These are phyloP conservation scores for Oenanthe melanoleuca DNA, from an alignment of 2,113 vertebrate genomes.

Conservation along the genomic window DNA sequence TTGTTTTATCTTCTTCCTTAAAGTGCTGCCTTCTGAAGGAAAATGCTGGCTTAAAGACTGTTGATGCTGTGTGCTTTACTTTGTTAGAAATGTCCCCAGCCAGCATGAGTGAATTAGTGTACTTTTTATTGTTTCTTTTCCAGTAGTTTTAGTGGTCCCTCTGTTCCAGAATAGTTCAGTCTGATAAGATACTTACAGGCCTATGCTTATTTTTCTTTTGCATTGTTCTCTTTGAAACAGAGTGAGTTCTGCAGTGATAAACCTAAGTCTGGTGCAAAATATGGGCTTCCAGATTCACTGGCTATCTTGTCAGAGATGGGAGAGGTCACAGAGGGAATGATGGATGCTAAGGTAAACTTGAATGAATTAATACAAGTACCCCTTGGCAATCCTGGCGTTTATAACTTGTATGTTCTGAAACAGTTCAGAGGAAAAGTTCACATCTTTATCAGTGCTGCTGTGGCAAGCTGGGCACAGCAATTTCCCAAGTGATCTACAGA, in stretches of 20 bases:
- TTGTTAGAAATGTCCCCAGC: neutral
- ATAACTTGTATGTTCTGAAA: neutral
- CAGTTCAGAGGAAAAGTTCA: neutral
- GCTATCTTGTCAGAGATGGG: conserved; percentile 97
- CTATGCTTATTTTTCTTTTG: neutral
- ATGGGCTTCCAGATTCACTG: conserved; percentile 90
- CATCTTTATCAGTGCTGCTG: neutral
- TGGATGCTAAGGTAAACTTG: conserved; percentile 91
- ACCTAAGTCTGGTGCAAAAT: conserved; percentile 96
- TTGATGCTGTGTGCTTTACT: neutral
- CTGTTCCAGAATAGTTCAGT: neutral
- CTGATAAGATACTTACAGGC: neutral
- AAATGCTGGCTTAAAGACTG: neutral
- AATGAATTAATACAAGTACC: neutral
- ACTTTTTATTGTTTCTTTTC: neutral
- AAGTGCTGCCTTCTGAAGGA: neutral
- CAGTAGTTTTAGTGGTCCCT: neutral
- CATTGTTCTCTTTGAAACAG: conserved; percentile 67
- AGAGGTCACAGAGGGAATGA: conserved; percentile 96
- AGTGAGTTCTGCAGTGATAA: conserved; percentile 99
- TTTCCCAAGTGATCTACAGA: neutral
- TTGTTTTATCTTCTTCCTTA: neutral
- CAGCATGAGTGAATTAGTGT: neutral
- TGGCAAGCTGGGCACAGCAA: neutral
- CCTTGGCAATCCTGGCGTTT: neutral